A percentile compares a stretch with the other conserved stretches of the same genome.
Conservation (phyloP, 2,113 vertebrate genomes). For the Jaculus jaculus region DNA sequence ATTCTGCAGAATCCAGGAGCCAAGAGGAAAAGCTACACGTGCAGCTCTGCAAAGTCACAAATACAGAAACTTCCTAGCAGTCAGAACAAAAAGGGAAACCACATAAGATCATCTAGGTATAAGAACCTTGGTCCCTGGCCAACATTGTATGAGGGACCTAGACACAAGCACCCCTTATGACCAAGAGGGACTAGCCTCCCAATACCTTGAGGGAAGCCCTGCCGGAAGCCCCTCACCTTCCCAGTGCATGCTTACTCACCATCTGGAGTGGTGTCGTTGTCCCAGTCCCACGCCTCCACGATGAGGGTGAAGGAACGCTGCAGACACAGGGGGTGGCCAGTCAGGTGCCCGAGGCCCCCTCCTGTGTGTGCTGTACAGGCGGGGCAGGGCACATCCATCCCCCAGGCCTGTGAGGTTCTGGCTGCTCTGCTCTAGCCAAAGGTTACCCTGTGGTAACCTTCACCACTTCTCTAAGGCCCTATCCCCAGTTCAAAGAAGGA, state of each 20-base stretch:
- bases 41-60: not conserved
- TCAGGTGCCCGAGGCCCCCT: slow-evolving; percentile 43
- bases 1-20: accelerated
- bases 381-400: no score
- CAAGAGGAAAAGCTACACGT: accelerated
- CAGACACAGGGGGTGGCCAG: slow-evolving; percentile 64
- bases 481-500: not conserved
- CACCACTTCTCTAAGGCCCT: not conserved
- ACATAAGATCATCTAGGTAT: accelerated
- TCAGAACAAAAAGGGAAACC: not conserved
- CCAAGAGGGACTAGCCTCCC: not conserved
- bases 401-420: not conserved
- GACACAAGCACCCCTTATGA: accelerated
- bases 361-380: not conserved
- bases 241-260: slow-evolving; percentile 85
- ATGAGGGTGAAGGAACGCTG: slow-evolving; percentile 95
- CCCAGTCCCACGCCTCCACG: slow-evolving; percentile 95
- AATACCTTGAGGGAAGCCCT: not conserved
- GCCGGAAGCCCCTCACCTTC: not conserved
- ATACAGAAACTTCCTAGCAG: accelerated
- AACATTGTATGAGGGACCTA: not conserved
- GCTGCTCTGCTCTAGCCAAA: not conserved
- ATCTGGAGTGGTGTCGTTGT: slow-evolving; percentile 89
- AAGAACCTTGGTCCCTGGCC: no score
- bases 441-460: not conserved